Conservation (phyloP, 2,888 invertebrate species). For the Drosophila dives region DNA sequence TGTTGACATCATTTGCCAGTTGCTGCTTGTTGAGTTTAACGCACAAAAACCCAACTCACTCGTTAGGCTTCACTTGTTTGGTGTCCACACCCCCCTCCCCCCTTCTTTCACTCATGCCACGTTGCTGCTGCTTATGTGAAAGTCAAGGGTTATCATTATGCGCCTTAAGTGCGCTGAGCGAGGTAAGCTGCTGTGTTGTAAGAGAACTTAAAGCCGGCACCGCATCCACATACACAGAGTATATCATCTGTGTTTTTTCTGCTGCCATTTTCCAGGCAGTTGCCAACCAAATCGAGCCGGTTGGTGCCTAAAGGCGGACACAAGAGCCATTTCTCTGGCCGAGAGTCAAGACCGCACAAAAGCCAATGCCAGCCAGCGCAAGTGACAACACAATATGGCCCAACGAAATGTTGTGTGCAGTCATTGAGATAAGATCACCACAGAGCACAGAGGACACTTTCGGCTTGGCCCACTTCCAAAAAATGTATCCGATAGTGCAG, state of each 20-base stretch:
- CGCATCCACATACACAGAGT: constrained; percentile 1
- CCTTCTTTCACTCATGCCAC: not conserved
- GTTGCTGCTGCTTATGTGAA: constrained; percentile 53
- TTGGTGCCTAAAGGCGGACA: constrained; percentile 36
- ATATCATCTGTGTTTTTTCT: constrained; percentile 31
- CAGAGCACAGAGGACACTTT: constrained; percentile 68
- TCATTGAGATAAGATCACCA: constrained; percentile 71
- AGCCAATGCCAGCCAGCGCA: constrained; percentile 33
- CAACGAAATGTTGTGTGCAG: constrained; percentile 60
- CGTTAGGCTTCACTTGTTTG: constrained; percentile 76
- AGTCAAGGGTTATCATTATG: constrained; percentile 80
- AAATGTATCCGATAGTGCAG: constrained; percentile 9
- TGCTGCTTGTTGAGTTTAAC: constrained; percentile 65
- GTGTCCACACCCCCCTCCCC: not conserved
- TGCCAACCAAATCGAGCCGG: constrained; percentile 68
- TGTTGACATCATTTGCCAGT: constrained; percentile 78
- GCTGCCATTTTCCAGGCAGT: constrained; percentile 71
- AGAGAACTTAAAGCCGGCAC: constrained; percentile 32
- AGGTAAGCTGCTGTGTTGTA: constrained; percentile 32
- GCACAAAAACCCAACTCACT: constrained; percentile 73
- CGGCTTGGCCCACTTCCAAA: constrained; percentile 60
- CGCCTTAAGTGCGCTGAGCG: constrained; percentile 45
- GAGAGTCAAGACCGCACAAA: constrained; percentile 55
- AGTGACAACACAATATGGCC: constrained; percentile 67
- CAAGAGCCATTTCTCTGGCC: constrained; percentile 37